Conservation (phyloP, 1,140 invertebrate genomes). For the Drosophila kanapiae region DNA sequence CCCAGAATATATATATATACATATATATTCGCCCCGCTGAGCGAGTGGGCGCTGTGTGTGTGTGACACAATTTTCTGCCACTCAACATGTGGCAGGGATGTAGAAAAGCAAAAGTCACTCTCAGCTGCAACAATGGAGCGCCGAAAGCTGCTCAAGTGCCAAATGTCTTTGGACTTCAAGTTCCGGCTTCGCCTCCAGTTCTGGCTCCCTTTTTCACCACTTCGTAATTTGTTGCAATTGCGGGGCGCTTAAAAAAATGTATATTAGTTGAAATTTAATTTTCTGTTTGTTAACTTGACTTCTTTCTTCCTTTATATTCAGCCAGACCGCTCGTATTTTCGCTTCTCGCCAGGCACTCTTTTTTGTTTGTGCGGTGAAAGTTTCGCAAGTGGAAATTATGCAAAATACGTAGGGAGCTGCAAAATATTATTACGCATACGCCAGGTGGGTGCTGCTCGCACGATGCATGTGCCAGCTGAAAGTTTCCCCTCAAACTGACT, state of each 20-base stretch:
- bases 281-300: conserved; percentile 60
- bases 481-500: conserved; percentile 56
- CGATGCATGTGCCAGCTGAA: conserved; percentile 54
- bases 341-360: conserved; percentile 19
- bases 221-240: conserved; percentile 71
- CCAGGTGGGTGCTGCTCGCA: conserved; percentile 55
- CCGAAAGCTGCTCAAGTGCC: conserved; percentile 70
- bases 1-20: not conserved
- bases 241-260: conserved; percentile 61
- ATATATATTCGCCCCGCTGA: conserved; percentile 20
- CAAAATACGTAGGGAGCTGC: conserved; percentile 65
- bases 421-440: conserved; percentile 80
- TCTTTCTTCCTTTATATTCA: conserved; percentile 17
- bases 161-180: conserved; percentile 61
- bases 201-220: not conserved
- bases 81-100: conserved; percentile 75
- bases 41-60: conserved; percentile 40
- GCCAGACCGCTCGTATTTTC: conserved; percentile 24
- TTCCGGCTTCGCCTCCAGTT: not conserved
- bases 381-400: conserved; percentile 79
- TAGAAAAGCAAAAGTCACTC: conserved; percentile 54
- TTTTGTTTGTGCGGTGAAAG: conserved; percentile 67
- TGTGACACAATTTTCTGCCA: conserved; percentile 73
- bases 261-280: conserved; percentile 78
- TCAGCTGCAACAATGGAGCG: conserved; percentile 63